Conservation (phyloP, 2,888 invertebrate genomes). For the Apamea epomidion region DNA sequence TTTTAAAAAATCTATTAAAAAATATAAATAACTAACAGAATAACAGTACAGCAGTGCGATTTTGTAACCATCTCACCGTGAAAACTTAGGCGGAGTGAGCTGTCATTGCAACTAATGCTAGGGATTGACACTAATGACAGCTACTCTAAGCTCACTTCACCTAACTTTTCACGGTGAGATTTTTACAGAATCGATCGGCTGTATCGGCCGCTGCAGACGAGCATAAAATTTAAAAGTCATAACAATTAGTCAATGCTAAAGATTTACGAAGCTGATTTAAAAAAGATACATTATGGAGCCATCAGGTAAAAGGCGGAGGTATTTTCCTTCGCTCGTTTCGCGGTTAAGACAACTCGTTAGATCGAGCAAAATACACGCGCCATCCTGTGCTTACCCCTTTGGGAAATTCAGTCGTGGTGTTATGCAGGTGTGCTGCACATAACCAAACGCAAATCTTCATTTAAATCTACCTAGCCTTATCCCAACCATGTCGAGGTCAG, state of each 20-base stretch:
- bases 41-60: no score
- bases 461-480: not conserved
- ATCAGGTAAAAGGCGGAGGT: constrained; percentile 15
- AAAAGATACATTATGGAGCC: constrained; percentile 20
- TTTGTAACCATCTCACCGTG: no score
- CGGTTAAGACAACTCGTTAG: not conserved
- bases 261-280: constrained; percentile 29
- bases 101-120: no score
- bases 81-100: no score
- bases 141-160: no score
- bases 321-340: not conserved
- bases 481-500: not conserved
- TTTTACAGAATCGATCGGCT: no score
- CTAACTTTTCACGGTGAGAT: no score
- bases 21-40: no score
- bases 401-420: no score
- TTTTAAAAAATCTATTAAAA: not conserved
- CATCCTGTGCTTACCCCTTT: not conserved
- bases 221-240: constrained; percentile 1
- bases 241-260: constrained; percentile 35
- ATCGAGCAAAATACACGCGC: not conserved
- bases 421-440: not conserved
- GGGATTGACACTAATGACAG: no score
- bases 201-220: not conserved
- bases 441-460: not conserved